Conservation (phyloP, 2,797 vertebrate genomes). For the Sebastes nivosus region DNA sequence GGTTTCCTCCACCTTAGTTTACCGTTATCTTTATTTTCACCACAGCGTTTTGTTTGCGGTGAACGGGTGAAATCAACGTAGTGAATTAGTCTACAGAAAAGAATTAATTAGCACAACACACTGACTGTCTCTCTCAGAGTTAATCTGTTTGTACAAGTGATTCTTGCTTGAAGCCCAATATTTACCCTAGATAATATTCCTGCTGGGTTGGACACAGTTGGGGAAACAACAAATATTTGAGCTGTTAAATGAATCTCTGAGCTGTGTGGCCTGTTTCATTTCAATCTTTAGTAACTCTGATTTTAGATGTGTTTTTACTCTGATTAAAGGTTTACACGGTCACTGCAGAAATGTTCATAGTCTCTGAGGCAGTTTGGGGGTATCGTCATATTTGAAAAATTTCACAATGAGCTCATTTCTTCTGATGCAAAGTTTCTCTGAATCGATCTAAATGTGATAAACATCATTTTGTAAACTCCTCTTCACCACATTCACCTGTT, state of each 20-base stretch:
- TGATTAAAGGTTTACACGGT: background rate
- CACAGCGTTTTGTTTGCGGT: no score
- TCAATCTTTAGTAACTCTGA: background rate
- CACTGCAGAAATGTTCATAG: background rate
- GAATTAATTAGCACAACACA: no score
- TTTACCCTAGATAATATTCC: no score
- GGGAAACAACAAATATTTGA: background rate
- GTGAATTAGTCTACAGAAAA: fast-evolving
- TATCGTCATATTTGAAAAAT: background rate
- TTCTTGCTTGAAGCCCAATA: background rate
- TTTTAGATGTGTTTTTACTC: background rate
- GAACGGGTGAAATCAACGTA: no score
- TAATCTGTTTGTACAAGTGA: background rate
- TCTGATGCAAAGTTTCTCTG: background rate
- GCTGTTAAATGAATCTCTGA: background rate
- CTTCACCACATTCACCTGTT: background rate
- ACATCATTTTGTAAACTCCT: background rate
- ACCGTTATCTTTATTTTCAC: no score
- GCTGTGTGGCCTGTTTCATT: background rate
- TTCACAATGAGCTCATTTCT: background rate
- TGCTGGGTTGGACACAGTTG: background rate
- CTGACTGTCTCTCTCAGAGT: no score
- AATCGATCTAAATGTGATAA: background rate
- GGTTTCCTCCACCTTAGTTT: no score
- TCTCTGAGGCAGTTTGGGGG: background rate